Evolutionary conservation across 2,113 vertebrate species (phyloP).

Genomic region (Cheirogaleus medius): DNA sequence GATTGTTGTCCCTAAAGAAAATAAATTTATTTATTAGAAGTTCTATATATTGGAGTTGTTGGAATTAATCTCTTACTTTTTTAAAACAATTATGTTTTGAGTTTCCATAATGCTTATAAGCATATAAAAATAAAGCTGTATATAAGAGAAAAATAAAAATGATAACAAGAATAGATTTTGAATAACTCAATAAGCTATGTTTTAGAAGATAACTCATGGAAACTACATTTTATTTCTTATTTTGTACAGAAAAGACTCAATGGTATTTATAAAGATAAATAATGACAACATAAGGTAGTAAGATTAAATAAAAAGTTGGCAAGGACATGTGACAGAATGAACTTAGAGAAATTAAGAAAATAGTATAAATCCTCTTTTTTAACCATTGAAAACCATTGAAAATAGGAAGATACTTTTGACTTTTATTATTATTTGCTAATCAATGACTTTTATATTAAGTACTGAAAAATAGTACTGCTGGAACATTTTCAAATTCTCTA

Average conservation of each 20-base stretch:
- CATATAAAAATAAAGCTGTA: neutral
- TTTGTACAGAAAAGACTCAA: constrained; percentile 14
- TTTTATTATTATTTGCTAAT: neutral
- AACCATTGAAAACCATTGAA: neutral
- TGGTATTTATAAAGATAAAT: neutral
- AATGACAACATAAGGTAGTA: neutral
- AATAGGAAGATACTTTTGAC: neutral
- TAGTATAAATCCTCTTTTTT: neutral
- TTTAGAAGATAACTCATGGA: neutral
- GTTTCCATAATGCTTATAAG: neutral
- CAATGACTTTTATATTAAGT: neutral
- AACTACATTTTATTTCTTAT: constrained; percentile 27
- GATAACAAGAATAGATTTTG: neutral
- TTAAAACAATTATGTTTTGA: neutral
- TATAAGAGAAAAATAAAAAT: neutral
- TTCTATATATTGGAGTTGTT: neutral
- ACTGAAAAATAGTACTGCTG: neutral
- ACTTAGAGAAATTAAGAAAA: neutral
- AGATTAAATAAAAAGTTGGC: neutral
- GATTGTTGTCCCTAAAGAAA: constrained; percentile 83
- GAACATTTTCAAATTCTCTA: neutral
- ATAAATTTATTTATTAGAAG: constrained; percentile 52
- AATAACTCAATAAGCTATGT: neutral
- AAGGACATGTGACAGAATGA: neutral
- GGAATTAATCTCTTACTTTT: constrained; percentile 17